Percentiles rank a stretch among this genome's conserved stretches.
phyloP scores from a whole-genome alignment of 2,113 vertebrate genomes.

The Eurystomus gularis region DNA sequence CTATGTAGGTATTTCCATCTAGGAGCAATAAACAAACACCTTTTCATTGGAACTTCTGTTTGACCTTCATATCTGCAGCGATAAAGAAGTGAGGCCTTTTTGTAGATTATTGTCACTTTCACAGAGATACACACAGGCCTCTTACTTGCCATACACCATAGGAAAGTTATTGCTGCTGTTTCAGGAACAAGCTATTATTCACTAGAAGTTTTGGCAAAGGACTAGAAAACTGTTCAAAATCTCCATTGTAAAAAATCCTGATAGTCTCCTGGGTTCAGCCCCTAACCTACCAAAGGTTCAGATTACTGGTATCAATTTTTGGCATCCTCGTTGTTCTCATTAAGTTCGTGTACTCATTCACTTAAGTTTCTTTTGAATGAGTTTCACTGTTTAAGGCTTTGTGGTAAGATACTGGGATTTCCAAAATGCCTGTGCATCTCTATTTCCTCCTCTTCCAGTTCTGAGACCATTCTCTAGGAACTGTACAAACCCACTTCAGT shows the following conservation, averaged over 20 bases:
- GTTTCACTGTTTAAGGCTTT: neutral
- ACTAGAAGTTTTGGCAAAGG: neutral
- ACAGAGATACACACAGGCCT: neutral
- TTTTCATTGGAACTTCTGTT: neutral
- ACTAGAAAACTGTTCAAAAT: neutral
- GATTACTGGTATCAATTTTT: neutral
- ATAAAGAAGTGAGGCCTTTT: neutral
- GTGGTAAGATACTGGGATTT: neutral
- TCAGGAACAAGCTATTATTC: neutral
- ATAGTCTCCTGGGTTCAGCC: neutral
- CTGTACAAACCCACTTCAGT: neutral
- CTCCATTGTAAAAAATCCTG: neutral
- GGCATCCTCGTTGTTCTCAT: neutral
- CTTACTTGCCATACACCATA: neutral
- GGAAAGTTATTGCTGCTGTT: neutral
- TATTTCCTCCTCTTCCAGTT: neutral
- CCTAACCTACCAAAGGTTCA: rapidly evolving
- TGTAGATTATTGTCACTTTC: neutral
- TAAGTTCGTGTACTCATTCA: neutral
- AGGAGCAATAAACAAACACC: neutral
- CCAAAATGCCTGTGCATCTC: neutral
- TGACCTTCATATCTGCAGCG: neutral
- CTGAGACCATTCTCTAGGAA: neutral
- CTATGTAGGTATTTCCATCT: neutral
- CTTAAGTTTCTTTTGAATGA: neutral